Conservation (phyloP, 2,113 vertebrate genomes). For the Catharus bicknelli region DNA sequence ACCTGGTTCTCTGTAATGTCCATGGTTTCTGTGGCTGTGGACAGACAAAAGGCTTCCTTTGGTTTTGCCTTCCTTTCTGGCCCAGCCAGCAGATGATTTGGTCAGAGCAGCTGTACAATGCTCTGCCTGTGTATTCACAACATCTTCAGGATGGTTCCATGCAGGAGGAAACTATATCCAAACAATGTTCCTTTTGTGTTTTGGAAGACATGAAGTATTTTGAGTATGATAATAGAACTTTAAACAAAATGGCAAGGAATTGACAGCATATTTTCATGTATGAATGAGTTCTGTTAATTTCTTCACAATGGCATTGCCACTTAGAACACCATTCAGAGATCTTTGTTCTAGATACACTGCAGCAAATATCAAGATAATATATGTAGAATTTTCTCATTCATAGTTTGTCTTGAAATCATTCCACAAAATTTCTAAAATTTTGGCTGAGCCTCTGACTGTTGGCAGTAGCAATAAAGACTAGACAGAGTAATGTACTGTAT, state of each 20-base stretch:
- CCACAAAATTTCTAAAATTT: slow-evolving; percentile 7
- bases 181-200: slow-evolving; percentile 46
- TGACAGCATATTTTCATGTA: not conserved
- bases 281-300: slow-evolving; percentile 2
- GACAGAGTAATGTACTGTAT: not conserved
- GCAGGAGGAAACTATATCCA: slow-evolving; percentile 29
- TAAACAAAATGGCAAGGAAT: not conserved
- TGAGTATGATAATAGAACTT: not conserved
- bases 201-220: slow-evolving; percentile 11
- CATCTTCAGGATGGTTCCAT: not conserved
- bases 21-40: not conserved
- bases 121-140: not conserved
- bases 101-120: slow-evolving; percentile 39
- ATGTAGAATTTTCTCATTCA: not conserved
- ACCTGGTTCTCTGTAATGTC: not conserved
- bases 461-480: slow-evolving; percentile 14
- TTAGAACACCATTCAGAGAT: not conserved
- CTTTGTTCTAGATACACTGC: not conserved
- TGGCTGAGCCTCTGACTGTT: not conserved
- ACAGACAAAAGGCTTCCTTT: not conserved
- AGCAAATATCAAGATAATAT: not conserved
- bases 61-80: not conserved
- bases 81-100: not conserved
- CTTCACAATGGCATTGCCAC: not conserved
- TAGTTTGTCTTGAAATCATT: not conserved